A percentile compares a stretch with the other conserved stretches of the same genome.
Conservation (phyloP, 1,140 invertebrate species). For the Coboldia fuscipes region DNA sequence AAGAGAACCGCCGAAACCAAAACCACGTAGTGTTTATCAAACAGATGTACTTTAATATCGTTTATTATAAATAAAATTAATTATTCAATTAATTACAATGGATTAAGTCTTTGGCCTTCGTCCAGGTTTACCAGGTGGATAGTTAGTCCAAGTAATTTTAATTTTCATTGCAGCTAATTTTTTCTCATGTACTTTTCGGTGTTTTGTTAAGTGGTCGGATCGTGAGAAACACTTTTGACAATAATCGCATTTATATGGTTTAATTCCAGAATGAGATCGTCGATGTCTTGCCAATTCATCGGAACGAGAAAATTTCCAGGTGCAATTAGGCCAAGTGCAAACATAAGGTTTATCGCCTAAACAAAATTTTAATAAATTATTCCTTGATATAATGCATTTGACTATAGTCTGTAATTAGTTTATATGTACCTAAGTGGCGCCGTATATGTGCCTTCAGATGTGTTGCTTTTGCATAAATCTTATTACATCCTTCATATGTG, state of each 20-base stretch:
- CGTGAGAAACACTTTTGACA: slow-evolving; percentile 72
- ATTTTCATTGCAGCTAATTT: slow-evolving; percentile 22
- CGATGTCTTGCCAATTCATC: slow-evolving; percentile 57
- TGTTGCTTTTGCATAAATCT: slow-evolving; percentile 80
- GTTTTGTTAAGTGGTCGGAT: slow-evolving; percentile 78
- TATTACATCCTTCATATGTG: slow-evolving; percentile 33
- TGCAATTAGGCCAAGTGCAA: slow-evolving; percentile 77
- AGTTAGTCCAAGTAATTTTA: slow-evolving; percentile 6
- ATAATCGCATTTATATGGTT: slow-evolving; percentile 67
- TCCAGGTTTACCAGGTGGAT: slow-evolving; percentile 13
- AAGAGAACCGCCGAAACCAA: slow-evolving; percentile 11
- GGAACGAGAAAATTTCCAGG: slow-evolving; percentile 82
- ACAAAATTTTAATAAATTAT: no score
- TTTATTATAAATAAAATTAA: no score
- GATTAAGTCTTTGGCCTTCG: slow-evolving; percentile 17
- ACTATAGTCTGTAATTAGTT: not conserved
- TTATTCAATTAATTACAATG: no score
- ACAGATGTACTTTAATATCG: slow-evolving; percentile 16
- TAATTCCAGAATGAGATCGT: slow-evolving; percentile 40
- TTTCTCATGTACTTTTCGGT: slow-evolving; percentile 61
- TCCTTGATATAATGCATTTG: not conserved
- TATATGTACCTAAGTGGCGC: not conserved
- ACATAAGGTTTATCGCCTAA: slow-evolving; percentile 88
- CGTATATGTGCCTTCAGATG: slow-evolving; percentile 79
- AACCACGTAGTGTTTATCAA: slow-evolving; percentile 18